Evolutionary conservation across 2,113 vertebrate genomes (phyloP), one percentile per base, ranked within the genome.

Genomic region (Halichoerus grypus): DNA sequence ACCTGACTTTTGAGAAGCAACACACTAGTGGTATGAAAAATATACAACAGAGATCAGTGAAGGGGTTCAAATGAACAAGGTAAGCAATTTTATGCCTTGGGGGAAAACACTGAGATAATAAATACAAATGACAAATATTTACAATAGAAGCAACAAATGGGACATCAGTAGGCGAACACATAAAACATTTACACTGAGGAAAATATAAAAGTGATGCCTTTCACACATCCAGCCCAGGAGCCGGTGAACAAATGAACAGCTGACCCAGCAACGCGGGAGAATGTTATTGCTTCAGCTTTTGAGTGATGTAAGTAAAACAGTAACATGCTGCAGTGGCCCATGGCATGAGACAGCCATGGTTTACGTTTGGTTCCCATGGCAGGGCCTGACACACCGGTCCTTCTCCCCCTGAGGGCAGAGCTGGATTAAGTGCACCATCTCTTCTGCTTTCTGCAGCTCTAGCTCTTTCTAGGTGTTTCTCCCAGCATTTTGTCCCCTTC

Each of bases 111-210:
- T 94, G 53, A 92, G 72, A 98, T 98, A 98, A 98, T 98, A 98
- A 99, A 98, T 99, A 99, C 98, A 98, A 97, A 98, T 80, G 98
- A 98, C 97, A 98, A 98, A 98, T 98, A 99, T 98, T 98, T 99
- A 99, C 98, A 99, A 97, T 98, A 98, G 98, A 98, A 98, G 97
- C 97, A 98, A 82, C 72, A 33, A 97, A 97, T 42, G 98, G 97
- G 97, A 98, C 98, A 98, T 98, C 98, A 98, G 98, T 98, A 98
- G 98, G 98, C 91, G 95, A 98, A 98, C 98, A 99, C 95, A 97
- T 96, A 98, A 97, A 97, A 98, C 98, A 90, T 98, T 97, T 95
- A 98, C 97, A 97, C 80, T 67, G 97, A 98, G 94, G 95, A 98
- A 97, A 97, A 16, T 6, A 13, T 86, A 71, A 96, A 97, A 87